Percentiles rank a stretch among this genome's conserved stretches.
These are phyloP conservation scores for Ditylenchus weischeri DNA, from an alignment of 2,888 invertebrate species.

Conservation along the genomic window DNA sequence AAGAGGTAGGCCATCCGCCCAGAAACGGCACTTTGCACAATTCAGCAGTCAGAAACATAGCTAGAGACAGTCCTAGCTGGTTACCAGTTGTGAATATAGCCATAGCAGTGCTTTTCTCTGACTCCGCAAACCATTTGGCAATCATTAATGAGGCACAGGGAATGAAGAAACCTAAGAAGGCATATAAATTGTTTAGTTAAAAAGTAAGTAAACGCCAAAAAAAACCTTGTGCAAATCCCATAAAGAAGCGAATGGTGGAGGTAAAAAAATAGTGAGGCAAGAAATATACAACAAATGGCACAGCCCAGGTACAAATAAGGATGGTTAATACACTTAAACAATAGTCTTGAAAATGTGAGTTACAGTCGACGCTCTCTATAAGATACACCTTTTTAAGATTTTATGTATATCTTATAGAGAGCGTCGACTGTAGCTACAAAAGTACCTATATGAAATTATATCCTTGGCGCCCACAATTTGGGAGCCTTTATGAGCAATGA, in stretches of 20 bases:
- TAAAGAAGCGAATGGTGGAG: conserved; percentile 38
- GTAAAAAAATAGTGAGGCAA: conserved; percentile 33
- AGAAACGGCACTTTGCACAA: conserved; percentile 42
- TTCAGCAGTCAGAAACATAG: conserved; percentile 51
- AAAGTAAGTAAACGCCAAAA: conserved; percentile 5
- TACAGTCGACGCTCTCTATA: too few relatives aligned
- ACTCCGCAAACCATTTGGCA: conserved; percentile 52
- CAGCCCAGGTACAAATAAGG: conserved; percentile 37
- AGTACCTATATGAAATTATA: conserved; percentile 31
- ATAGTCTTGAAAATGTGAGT: too few relatives aligned
- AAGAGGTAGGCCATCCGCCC: conserved; percentile 52
- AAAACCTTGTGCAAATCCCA: conserved; percentile 51
- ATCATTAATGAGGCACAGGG: conserved; percentile 50
- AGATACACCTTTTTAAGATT: too few relatives aligned
- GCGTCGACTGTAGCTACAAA: too few relatives aligned
- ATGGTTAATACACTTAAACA: conserved; percentile 37
- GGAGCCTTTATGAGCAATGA: conserved; percentile 40
- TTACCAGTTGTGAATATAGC: conserved; percentile 54
- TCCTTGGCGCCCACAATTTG: conserved; percentile 47
- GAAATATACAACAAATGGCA: conserved; percentile 41
- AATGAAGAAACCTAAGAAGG: conserved; percentile 41
- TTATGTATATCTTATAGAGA: too few relatives aligned
- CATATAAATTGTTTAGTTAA: background rate
- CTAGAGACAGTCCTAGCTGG: conserved; percentile 46
- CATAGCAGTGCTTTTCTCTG: conserved; percentile 54